These are phyloP conservation scores for Cinclus mexicanus DNA, from an alignment of 2,113 vertebrate genomes.

Conservation along the genomic window DNA sequence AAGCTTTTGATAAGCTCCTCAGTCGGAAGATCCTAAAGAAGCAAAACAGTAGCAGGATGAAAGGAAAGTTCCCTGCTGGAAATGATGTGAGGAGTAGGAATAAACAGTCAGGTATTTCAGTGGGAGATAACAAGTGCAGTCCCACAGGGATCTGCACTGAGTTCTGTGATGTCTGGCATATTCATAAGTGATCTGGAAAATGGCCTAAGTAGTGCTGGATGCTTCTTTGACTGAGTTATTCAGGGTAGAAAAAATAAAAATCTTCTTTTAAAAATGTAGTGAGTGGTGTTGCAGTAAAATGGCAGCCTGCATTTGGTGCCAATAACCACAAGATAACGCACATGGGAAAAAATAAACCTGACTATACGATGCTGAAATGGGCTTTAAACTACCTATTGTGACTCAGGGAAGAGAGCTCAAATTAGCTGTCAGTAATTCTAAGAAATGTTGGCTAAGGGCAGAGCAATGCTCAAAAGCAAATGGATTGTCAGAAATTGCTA, in stretches of 20 bases:
- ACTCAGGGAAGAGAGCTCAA: not conserved
- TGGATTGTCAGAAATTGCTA: slow-evolving; percentile 4
- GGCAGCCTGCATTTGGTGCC: not conserved
- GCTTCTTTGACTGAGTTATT: not conserved
- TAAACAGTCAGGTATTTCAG: not conserved
- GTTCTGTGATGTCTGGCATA: not conserved
- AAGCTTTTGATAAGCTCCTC: slow-evolving; percentile 29
- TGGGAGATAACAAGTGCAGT: not conserved
- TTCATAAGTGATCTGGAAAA: not conserved
- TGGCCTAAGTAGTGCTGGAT: not conserved
- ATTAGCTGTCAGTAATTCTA: slow-evolving; percentile 20
- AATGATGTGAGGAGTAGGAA: not conserved
- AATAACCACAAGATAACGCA: not conserved
- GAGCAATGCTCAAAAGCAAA: not conserved
- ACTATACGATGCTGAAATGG: not conserved
- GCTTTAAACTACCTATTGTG: not conserved
- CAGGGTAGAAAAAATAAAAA: not conserved
- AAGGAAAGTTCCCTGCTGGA: not conserved
- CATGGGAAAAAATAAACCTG: not conserved
- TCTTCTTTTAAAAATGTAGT: not conserved
- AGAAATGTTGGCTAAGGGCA: not conserved
- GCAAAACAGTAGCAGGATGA: not conserved
- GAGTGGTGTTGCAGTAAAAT: not conserved
- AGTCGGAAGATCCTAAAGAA: not conserved
- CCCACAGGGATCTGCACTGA: not conserved